Evolutionary conservation across 2,888 invertebrate species (phyloP), one percentile per base, ranked within the genome.

Genomic region (Agrochola circellaris): DNA sequence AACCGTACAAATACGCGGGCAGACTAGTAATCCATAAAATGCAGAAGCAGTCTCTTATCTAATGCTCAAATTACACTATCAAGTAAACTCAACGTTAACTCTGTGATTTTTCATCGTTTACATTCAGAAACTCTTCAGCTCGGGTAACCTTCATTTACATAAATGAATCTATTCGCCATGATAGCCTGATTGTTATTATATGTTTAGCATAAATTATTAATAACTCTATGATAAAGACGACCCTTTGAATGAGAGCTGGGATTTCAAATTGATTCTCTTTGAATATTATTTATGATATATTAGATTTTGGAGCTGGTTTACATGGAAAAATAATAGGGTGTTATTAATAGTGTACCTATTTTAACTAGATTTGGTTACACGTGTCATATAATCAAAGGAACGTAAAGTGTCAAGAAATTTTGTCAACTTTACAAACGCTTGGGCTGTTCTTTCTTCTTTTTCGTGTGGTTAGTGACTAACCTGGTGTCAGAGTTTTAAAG

Each of bases 171-270:
- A 84, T 82, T 75, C 45, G n/a, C 62, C 42, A 42, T 68, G 76
- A 83, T 77, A 85, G 58, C 76, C 17, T 38, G 71, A 83, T 84
- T 84, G 84, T 84, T 82, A 80, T 87, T 86, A 74, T 80, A 87
- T 81, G 68, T 84, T 87, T 87, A 82, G 72, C 86, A 87, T 87
- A 87, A 82, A 84, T 86, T 87, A 87, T 82, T 86, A 77, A 87
- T 87, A 85, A 80, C 67, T 80, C 69, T 74, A 70, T 65, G 71
- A n/a, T 75, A 62, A 74, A 74, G 83, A 81, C 38, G 64, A 66
- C 71, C 65, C 69, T 81, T 54, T 26, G 38, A 75, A 60, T 65
- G 73, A 69, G 76, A 38, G 15, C 62, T 74, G 78, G 81, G 77
- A 74, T 75, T 83, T 23, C 13, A 51, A 84, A 83, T 83, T 83